phyloP scores from a whole-genome alignment of 2,888 invertebrate species.

The Ichneumoninae sp. region DNA sequence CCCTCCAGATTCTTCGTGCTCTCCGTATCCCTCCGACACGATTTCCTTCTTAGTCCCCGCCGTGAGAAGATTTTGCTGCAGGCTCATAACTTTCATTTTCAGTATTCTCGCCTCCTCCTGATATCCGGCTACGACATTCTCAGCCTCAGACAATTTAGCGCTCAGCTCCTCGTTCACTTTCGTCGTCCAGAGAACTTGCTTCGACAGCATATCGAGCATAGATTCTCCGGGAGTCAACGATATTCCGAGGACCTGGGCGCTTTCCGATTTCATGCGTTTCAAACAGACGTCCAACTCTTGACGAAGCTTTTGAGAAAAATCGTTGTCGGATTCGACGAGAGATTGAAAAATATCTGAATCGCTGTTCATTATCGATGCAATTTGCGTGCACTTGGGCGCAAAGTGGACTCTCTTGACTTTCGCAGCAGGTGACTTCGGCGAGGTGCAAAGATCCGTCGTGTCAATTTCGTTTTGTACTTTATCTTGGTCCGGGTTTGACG shows the following conservation, averaged over 20 bases:
- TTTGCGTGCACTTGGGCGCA: conserved; percentile 88
- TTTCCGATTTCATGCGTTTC: conserved; percentile 89
- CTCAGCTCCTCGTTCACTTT: conserved; percentile 82
- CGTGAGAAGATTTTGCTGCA: conserved; percentile 84
- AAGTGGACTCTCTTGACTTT: conserved; percentile 88
- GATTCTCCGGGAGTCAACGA: conserved; percentile 81
- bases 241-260: conserved; percentile 89
- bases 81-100: conserved; percentile 87
- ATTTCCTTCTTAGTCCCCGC: conserved; percentile 85
- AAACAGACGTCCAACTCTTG: conserved; percentile 89
- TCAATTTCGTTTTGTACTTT: conserved; percentile 59
- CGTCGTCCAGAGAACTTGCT: conserved; percentile 72
- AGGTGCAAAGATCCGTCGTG: neutral
- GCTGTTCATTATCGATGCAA: conserved; percentile 84
- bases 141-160: conserved; percentile 87
- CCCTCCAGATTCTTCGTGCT: conserved; percentile 77
- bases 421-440: conserved; percentile 69
- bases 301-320: conserved; percentile 87
- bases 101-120: conserved; percentile 85
- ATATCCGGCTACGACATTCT: conserved; percentile 84
- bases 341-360: conserved; percentile 87
- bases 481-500: conserved; percentile 70
- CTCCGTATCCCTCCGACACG: conserved; percentile 86
- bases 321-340: conserved; percentile 85
- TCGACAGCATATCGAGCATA: conserved; percentile 69